Percentiles rank a stretch among this genome's conserved stretches.
Conservation (phyloP, 1,140 invertebrate genomes). For the Zaprionus africanus region DNA sequence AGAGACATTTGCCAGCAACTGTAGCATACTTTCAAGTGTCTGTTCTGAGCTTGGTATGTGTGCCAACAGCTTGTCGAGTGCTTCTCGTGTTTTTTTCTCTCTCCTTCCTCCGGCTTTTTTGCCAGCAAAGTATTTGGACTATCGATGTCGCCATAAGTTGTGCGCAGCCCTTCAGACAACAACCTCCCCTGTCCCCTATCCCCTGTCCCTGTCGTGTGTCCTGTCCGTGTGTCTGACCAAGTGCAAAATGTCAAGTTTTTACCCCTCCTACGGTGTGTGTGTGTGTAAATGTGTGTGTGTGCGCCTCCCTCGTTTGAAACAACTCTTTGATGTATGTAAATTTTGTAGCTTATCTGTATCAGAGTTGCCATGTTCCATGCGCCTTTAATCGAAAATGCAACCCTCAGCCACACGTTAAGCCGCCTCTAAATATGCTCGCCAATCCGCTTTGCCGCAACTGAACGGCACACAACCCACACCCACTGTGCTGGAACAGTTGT, state of each 20-base stretch:
- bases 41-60: slow-evolving; percentile 71
- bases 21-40: slow-evolving; percentile 80
- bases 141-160: slow-evolving; percentile 81
- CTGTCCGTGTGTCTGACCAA: slow-evolving; percentile 66
- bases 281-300: slow-evolving; percentile 8
- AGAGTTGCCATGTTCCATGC: slow-evolving; percentile 43
- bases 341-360: slow-evolving; percentile 64
- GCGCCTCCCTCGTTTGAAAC: background rate
- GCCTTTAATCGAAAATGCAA: slow-evolving; percentile 73
- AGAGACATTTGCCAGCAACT: slow-evolving; percentile 62
- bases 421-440: slow-evolving; percentile 53
- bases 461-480: background rate
- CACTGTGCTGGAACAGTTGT: slow-evolving; percentile 30
- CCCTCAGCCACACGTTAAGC: slow-evolving; percentile 56
- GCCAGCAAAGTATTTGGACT: slow-evolving; percentile 67
- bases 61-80: slow-evolving; percentile 81
- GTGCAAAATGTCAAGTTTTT: slow-evolving; percentile 79
- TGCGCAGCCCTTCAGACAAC: slow-evolving; percentile 64
- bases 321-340: slow-evolving; percentile 74
- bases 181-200: slow-evolving; percentile 30
- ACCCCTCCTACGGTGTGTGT: slow-evolving; percentile 21
- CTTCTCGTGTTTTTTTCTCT: slow-evolving; percentile 20
- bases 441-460: slow-evolving; percentile 50
- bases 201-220: slow-evolving; percentile 44
- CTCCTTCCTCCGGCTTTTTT: slow-evolving; percentile 30